These are phyloP conservation scores for Maccullochella peelii DNA, from an alignment of 2,113 vertebrate species.

Conservation along the genomic window DNA sequence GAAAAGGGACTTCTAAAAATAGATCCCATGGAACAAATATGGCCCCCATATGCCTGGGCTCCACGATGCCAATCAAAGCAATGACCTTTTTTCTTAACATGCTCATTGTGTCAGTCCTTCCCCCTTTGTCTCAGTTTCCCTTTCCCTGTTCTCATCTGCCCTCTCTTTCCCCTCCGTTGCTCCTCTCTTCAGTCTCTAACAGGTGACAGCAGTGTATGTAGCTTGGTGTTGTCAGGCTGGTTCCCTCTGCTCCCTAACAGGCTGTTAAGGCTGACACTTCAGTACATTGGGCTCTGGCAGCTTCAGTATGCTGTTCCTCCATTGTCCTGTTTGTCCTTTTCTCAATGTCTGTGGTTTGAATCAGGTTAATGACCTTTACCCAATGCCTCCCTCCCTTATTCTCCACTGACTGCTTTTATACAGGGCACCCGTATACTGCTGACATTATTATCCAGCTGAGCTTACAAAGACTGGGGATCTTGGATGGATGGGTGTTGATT, in stretches of 20 bases:
- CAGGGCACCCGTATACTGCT: neutral
- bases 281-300: constrained; percentile 52
- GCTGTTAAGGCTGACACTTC: constrained; percentile 45
- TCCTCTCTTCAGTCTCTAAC: constrained; percentile 3
- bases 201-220: constrained; percentile 28
- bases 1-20: constrained; percentile 60
- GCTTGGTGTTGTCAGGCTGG: constrained; percentile 35
- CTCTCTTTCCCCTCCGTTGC: constrained; percentile 5
- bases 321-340: constrained; percentile 43
- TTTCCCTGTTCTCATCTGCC: constrained; percentile 3
- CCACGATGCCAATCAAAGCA: constrained; percentile 29
- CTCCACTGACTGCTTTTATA: neutral
- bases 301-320: constrained; percentile 24
- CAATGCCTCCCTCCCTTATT: neutral
- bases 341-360: constrained; percentile 35
- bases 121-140: neutral
- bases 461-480: neutral
- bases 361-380: constrained; percentile 41
- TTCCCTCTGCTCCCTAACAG: constrained; percentile 51
- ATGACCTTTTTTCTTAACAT: constrained; percentile 54
- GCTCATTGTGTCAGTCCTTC: constrained; percentile 12
- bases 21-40: constrained; percentile 31
- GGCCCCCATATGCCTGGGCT: constrained; percentile 16
- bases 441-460: constrained; percentile 15
- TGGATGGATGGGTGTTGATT: neutral